A percentile compares a stretch with the other conserved stretches of the same genome.
Evolutionary conservation across 1,140 invertebrate genomes (phyloP).

Genomic region (Fopius arisanus): DNA sequence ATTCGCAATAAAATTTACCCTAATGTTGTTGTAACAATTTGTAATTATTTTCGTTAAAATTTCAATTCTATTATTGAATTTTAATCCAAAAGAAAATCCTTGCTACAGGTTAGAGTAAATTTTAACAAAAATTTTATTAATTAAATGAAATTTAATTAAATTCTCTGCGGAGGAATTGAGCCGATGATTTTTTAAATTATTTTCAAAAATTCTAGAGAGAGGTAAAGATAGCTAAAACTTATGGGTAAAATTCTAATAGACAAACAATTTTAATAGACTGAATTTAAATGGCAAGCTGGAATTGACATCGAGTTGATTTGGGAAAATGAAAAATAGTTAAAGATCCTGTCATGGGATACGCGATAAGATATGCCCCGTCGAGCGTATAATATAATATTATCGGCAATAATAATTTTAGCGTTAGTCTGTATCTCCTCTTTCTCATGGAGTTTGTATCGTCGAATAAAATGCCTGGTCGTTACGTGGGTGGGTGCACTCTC

Average conservation of each 20-base stretch:
- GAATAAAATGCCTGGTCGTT: slow-evolving; percentile 18
- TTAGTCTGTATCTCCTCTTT: background rate
- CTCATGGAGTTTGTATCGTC: background rate
- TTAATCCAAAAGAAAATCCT: too few species aligned
- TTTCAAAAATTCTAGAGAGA: too few species aligned
- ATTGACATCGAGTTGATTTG: background rate
- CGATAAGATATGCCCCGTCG: background rate
- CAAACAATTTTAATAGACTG: too few species aligned
- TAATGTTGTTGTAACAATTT: too few species aligned
- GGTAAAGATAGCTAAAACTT: too few species aligned
- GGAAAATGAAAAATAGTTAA: background rate
- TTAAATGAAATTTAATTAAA: too few species aligned
- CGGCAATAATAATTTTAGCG: slow-evolving; percentile 12
- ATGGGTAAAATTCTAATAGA: too few species aligned
- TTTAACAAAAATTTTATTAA: too few species aligned
- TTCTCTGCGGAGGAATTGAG: too few species aligned
- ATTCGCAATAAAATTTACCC: background rate
- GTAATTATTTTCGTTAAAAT: too few species aligned
- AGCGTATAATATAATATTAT: slow-evolving; percentile 9
- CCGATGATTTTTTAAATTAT: too few species aligned
- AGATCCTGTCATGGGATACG: background rate
- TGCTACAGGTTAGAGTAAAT: too few species aligned
- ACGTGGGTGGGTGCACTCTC: slow-evolving; percentile 6
- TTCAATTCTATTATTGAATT: background rate
- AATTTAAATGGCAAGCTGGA: background rate